Evolutionary conservation across 2,113 vertebrate genomes (phyloP).

Genomic region (Ctenodactylus gundi): DNA sequence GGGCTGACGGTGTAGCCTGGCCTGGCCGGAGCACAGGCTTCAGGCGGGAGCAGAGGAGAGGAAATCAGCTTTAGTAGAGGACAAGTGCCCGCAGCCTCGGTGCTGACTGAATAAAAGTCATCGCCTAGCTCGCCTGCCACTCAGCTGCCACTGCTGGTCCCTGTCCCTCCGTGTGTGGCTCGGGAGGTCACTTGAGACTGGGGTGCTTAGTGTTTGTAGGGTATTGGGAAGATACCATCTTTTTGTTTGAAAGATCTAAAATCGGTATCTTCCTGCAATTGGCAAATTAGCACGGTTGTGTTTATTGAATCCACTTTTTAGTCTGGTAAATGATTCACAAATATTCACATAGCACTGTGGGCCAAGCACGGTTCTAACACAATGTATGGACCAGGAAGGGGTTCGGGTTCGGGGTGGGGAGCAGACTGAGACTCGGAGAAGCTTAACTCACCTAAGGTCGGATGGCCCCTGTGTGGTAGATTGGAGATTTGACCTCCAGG

Average conservation of each 20-base stretch:
- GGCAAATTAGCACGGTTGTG: background rate
- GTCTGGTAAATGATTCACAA: slow-evolving; percentile 20
- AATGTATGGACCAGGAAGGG: background rate
- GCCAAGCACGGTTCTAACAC: background rate
- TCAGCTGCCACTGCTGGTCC: too few relatives aligned
- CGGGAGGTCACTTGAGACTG: background rate
- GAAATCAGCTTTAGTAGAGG: background rate
- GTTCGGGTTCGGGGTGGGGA: background rate
- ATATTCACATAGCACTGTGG: background rate
- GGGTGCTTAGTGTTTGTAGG: background rate
- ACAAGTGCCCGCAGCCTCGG: too few relatives aligned
- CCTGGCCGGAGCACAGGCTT: background rate
- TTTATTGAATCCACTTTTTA: background rate
- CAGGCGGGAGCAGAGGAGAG: too few relatives aligned
- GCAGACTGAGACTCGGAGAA: background rate
- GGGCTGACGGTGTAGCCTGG: background rate
- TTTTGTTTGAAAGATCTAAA: background rate
- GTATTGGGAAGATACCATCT: background rate
- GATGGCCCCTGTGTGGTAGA: background rate
- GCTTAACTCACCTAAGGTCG: background rate
- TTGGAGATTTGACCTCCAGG: background rate
- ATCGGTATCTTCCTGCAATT: background rate
- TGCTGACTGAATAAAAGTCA: background rate
- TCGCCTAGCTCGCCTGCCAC: too few relatives aligned
- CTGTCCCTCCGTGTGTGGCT: too few relatives aligned